Percentiles rank a stretch among this genome's conserved stretches.
Evolutionary conservation across 2,797 vertebrate genomes (phyloP).

Genomic region (Sphaeramia orbicularis): DNA sequence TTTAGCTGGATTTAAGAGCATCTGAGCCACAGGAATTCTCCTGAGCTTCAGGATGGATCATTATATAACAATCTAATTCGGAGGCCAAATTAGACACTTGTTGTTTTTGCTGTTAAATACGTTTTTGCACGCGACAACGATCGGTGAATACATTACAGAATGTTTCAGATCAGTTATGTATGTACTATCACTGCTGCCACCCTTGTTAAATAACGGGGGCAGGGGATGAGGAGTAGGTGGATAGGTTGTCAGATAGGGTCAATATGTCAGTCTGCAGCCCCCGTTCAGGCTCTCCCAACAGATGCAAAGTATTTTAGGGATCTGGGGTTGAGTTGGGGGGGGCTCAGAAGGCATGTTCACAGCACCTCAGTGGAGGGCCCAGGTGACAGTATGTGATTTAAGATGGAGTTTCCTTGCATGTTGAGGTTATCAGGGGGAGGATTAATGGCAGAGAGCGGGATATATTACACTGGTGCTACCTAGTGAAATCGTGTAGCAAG

Average conservation of each 20-base stretch:
- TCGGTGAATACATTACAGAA: constrained; percentile 16
- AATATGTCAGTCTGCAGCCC: constrained; percentile 48
- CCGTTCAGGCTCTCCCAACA: constrained; percentile 28
- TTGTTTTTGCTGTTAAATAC: constrained; percentile 23
- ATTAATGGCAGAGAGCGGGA: constrained; percentile 77
- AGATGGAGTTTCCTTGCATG: constrained; percentile 76
- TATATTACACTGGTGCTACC: constrained; percentile 76
- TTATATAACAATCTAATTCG: constrained; percentile 64
- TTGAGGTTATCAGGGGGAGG: constrained; percentile 81
- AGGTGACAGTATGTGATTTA: constrained; percentile 72
- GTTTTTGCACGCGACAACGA: constrained; percentile 15
- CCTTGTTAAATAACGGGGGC: constrained; percentile 7
- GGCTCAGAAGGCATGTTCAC: constrained; percentile 35
- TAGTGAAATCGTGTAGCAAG: constrained; percentile 76
- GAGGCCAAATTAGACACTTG: constrained; percentile 45
- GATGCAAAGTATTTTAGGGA: constrained; percentile 36
- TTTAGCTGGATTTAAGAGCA: constrained; percentile 47
- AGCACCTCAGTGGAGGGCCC: constrained; percentile 41
- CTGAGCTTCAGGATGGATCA: constrained; percentile 38
- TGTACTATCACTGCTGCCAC: constrained; percentile 9
- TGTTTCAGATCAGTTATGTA: constrained; percentile 15
- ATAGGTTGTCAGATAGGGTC: constrained; percentile 40
- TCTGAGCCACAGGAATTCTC: constrained; percentile 30
- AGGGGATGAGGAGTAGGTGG: constrained; percentile 13
- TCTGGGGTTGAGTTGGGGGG: not conserved